Evolutionary conservation across 2,113 vertebrate genomes (phyloP).

Genomic region (Platysteira castanea): DNA sequence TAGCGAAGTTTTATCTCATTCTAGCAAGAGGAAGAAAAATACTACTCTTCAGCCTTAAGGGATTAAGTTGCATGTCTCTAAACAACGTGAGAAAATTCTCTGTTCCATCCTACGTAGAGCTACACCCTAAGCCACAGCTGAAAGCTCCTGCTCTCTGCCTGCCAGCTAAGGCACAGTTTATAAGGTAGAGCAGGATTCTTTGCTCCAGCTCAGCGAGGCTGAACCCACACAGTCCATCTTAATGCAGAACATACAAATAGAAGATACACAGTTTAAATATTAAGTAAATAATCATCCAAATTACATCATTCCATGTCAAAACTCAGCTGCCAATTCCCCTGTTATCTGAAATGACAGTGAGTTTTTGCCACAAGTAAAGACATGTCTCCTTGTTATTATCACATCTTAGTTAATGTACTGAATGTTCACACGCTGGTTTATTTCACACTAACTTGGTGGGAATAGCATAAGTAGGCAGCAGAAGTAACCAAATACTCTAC

Average conservation of each 20-base stretch:
- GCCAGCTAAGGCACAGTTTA: not conserved
- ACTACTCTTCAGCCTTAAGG: not conserved
- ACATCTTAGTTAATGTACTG: not conserved
- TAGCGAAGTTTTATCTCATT: not conserved
- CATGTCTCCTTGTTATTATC: not conserved
- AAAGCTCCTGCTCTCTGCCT: not conserved
- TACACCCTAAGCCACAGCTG: conserved; percentile 31
- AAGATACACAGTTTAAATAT: not conserved
- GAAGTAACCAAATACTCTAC: not conserved
- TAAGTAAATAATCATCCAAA: not conserved
- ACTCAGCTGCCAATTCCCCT: not conserved
- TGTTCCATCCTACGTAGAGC: conserved; percentile 28
- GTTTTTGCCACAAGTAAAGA: conserved; percentile 31
- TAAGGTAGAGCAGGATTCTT: conserved; percentile 1
- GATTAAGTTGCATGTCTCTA: conserved; percentile 1
- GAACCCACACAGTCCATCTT: conserved; percentile 18
- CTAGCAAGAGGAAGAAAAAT: not conserved
- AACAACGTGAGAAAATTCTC: conserved; percentile 39
- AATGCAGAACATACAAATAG: conserved; percentile 14
- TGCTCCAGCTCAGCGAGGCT: not conserved
- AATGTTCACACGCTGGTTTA: not conserved
- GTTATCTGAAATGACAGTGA: conserved; percentile 14
- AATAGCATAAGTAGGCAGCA: not conserved
- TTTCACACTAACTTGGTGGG: not conserved
- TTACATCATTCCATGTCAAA: conserved; percentile 37